Evolutionary conservation across 2,797 vertebrate species (phyloP), one percentile per base, ranked within the genome.

Genomic region (Tangara arthus): DNA sequence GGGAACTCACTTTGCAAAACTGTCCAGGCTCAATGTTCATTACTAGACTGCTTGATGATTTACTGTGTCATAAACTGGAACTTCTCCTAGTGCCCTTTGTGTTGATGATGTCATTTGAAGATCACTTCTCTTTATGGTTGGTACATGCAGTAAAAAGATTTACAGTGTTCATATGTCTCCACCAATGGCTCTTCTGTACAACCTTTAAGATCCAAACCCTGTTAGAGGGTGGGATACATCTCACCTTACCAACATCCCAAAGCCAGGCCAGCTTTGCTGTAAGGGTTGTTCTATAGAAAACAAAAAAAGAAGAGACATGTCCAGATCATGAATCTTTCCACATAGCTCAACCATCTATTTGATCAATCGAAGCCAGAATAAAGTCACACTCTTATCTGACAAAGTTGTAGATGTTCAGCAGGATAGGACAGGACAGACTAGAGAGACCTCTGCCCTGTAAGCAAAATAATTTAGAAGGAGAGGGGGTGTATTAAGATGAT

Each of bases 81-180:
- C 73, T 94, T 94, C 93, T 94, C 87, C 92, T 88, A 49, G 73
- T 91, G 91, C 91, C 94, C 95, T 97, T 95, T 94, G 85, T 92
- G 89, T 91, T 95, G 92, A 96, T 94, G 94, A 94, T 90, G 92
- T 88, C 92, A 92, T 93, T 93, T 94, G 96, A 96, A 97, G 91
- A 95, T 93, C 83, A 95, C 55, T 84, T 86, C 77, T 87, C 81
- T 89, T 96, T 95, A 93, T 42, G 26, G 86, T 61, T 89, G 76
- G 66, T 68, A 70, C 73, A 79, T 35, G 82, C 76, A 81, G 32
- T 66, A 72, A 76, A 65, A 83, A 80, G 80, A 83, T 90, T 95
- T 84, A 92, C 46, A 41, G 63, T 22, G 76, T 60, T 92, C 78
- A 22, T 77, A 69, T 46, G 70, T 72, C 86, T 94, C 61, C 65